A percentile compares a stretch with the other conserved stretches of the same genome.
These are phyloP conservation scores for Pollenia amentaria DNA, from an alignment of 2,888 invertebrate species.

Conservation along the genomic window DNA sequence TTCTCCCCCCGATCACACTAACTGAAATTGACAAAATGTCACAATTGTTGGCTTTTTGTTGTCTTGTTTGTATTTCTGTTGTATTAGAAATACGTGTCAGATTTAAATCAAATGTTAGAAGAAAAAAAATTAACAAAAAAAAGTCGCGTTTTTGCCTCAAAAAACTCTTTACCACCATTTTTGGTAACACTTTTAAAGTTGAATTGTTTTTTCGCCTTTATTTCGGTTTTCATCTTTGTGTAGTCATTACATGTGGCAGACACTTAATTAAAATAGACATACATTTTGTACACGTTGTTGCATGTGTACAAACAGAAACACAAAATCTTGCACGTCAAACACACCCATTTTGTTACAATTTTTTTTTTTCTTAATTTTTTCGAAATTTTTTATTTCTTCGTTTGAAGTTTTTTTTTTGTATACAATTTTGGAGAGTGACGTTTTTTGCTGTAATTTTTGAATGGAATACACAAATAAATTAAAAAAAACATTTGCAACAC, in stretches of 20 bases:
- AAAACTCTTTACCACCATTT: slow-evolving; percentile 65
- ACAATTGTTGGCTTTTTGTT: slow-evolving; percentile 63
- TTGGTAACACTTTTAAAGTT: slow-evolving; percentile 66
- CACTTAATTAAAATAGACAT: slow-evolving; percentile 74
- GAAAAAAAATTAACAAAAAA: slow-evolving; percentile 43
- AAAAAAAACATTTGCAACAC: slow-evolving; percentile 51
- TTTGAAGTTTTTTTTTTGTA: slow-evolving; percentile 45
- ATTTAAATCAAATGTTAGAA: slow-evolving; percentile 69
- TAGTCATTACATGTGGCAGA: slow-evolving; percentile 74
- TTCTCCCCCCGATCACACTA: slow-evolving; percentile 28
- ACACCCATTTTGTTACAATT: slow-evolving; percentile 74
- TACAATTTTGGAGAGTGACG: slow-evolving; percentile 58
- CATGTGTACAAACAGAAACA: slow-evolving; percentile 67
- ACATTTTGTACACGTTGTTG: slow-evolving; percentile 74
- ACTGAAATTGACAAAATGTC: slow-evolving; percentile 73
- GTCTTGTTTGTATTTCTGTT: slow-evolving; percentile 55
- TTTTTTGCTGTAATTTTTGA: slow-evolving; percentile 56
- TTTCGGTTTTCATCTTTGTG: slow-evolving; percentile 67
- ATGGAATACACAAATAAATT: slow-evolving; percentile 62
- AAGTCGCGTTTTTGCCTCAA: slow-evolving; percentile 51
- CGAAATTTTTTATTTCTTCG: not conserved
- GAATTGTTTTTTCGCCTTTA: slow-evolving; percentile 32
- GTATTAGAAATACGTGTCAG: slow-evolving; percentile 70
- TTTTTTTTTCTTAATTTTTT: slow-evolving; percentile 25
- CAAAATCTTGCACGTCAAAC: slow-evolving; percentile 74